Conservation (phyloP, 2,888 invertebrate genomes). For the Coelogynopora nodosa region DNA sequence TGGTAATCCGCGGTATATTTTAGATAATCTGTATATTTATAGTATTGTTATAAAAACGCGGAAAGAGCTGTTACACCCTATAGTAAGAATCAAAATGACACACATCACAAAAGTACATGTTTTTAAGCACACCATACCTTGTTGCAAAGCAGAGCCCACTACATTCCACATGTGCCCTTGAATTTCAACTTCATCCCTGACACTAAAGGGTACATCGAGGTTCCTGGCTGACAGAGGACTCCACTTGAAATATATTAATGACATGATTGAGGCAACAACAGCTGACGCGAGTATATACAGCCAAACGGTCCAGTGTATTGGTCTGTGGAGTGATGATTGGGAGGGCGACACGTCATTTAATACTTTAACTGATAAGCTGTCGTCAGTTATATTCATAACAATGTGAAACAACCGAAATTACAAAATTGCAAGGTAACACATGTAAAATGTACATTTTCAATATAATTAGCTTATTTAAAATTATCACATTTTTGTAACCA, state of each 20-base stretch:
- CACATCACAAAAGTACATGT: too few species aligned
- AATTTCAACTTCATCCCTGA: background rate
- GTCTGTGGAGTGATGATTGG: background rate
- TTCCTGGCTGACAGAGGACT: conserved; percentile 2
- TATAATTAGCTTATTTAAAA: background rate
- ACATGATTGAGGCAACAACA: background rate
- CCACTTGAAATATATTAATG: background rate
- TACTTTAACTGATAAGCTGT: background rate
- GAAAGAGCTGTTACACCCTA: too few species aligned
- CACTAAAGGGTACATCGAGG: background rate
- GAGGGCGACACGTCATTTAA: too few species aligned
- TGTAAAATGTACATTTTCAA: background rate
- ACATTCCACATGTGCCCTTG: background rate
- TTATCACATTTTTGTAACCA: too few species aligned
- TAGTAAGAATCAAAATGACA: too few species aligned
- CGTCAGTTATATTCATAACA: background rate
- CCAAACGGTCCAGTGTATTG: background rate
- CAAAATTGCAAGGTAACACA: background rate
- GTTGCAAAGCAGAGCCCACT: background rate
- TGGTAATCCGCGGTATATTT: too few species aligned
- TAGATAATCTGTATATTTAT: too few species aligned
- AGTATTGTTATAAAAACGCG: too few species aligned
- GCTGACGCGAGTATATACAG: background rate
- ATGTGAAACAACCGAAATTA: too few species aligned
- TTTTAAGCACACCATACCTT: too few species aligned